These are phyloP conservation scores for Aurelia sp. DNA, from an alignment of 30 jellyfish, hydroid and myxozoan genomes.

Conservation along the genomic window DNA sequence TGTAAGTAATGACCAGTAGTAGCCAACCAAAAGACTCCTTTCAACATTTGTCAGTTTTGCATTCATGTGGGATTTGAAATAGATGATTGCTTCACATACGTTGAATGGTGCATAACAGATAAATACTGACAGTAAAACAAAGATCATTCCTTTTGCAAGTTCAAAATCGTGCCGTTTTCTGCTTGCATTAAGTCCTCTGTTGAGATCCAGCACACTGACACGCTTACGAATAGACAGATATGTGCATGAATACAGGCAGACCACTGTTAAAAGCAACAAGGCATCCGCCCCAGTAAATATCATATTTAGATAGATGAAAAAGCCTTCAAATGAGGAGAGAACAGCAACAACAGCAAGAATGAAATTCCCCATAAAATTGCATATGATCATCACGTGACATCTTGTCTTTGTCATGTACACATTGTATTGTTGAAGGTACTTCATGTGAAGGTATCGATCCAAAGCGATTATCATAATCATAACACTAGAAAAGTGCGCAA, in stretches of 20 bases:
- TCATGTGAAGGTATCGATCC: slow-evolving; percentile 38
- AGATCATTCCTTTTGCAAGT: slow-evolving; percentile 11
- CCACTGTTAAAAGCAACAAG: not conserved
- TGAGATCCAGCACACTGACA: not conserved
- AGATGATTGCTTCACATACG: not conserved
- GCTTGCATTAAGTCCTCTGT: not conserved
- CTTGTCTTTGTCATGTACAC: not conserved
- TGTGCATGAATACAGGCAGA: not conserved
- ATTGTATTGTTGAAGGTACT: not conserved
- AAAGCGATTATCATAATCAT: slow-evolving; percentile 19
- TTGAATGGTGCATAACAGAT: slow-evolving; percentile 15
- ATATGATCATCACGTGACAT: not conserved
- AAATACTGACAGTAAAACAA: not conserved
- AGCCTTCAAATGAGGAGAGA: slow-evolving; percentile 10
- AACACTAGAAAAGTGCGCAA: slow-evolving; percentile 13
- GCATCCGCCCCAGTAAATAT: not conserved
- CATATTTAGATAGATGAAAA: not conserved
- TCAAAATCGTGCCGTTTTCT: not conserved
- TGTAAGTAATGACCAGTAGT: slow-evolving; percentile 3
- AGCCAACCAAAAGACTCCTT: not conserved
- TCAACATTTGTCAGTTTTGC: not conserved
- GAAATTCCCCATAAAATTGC: not conserved
- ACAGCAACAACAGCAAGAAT: too few species aligned
- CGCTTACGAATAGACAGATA: slow-evolving; percentile 7
- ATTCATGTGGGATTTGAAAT: not conserved